phyloP scores from a whole-genome alignment of 1,140 invertebrate genomes.

The Zaprionus tsacasi region DNA sequence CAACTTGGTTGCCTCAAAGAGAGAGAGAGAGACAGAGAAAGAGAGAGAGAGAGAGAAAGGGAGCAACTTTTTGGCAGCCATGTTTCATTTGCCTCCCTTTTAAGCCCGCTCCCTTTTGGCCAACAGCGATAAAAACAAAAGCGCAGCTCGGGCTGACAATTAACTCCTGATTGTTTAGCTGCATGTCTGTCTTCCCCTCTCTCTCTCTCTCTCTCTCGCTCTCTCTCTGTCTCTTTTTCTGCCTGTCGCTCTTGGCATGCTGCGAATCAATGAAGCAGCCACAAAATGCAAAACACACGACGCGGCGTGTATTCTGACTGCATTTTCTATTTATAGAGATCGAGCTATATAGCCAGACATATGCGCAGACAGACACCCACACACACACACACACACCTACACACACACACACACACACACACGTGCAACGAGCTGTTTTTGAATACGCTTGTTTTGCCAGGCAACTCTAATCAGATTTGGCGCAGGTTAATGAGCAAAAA shows the following conservation, averaged over 20 bases:
- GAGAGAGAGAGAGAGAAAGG: not conserved
- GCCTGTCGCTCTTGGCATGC: not conserved
- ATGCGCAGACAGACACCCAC: not conserved
- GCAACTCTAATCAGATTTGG: constrained; percentile 18
- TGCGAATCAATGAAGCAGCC: constrained; percentile 43
- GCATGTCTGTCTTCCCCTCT: no score
- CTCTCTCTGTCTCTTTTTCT: not conserved
- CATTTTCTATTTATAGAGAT: constrained; percentile 9
- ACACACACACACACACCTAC: not conserved
- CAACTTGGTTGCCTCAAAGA: not conserved
- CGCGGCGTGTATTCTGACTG: constrained; percentile 16
- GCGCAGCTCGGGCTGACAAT: not conserved
- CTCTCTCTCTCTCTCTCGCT: not conserved
- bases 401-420: not conserved
- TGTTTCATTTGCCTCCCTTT: not conserved
- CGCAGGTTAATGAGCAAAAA: constrained; percentile 19
- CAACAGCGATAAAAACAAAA: not conserved
- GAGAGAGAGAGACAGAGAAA: not conserved
- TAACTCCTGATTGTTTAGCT: not conserved
- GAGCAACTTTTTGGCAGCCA: not conserved
- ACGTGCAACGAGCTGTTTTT: not conserved
- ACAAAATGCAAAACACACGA: constrained; percentile 9
- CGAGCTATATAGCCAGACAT: not conserved
- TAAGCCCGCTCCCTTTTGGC: not conserved
- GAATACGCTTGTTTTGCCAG: not conserved